Percentiles rank a stretch among this genome's conserved stretches.
phyloP scores from a whole-genome alignment of 2,888 invertebrate species.

The Orthosia gothica region DNA sequence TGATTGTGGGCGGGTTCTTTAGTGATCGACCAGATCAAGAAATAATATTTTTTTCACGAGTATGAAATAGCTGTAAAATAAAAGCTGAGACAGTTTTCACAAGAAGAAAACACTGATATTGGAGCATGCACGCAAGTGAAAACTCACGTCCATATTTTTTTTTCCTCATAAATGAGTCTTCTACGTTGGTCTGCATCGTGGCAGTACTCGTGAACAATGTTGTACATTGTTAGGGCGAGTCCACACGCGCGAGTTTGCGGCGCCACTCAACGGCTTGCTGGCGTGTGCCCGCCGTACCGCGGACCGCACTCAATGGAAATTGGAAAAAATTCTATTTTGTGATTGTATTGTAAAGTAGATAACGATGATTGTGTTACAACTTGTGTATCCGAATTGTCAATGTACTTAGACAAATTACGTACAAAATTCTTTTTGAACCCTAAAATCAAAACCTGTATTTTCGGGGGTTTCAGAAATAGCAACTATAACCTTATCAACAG shows the following conservation, averaged over 20 bases:
- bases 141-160: not conserved
- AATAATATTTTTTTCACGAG: too few relatives aligned
- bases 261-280: slow-evolving; percentile 31
- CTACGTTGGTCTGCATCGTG: not conserved
- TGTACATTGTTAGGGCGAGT: slow-evolving; percentile 37
- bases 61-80: too few relatives aligned
- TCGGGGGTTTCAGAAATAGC: not conserved
- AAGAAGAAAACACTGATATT: not conserved
- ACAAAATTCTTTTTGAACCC: not conserved
- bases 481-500: not conserved
- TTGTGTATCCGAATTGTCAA: slow-evolving; percentile 11
- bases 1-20: too few relatives aligned
- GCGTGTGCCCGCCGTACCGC: slow-evolving; percentile 9
- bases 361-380: slow-evolving; percentile 17
- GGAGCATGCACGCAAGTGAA: not conserved
- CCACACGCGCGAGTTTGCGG: slow-evolving; percentile 34
- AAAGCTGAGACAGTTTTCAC: too few relatives aligned
- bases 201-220: slow-evolving; percentile 36
- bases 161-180: slow-evolving; percentile 1
- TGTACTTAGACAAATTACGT: not conserved
- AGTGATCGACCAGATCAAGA: not conserved
- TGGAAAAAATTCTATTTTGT: slow-evolving; percentile 41
- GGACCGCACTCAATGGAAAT: slow-evolving; percentile 42
- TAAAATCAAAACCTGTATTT: slow-evolving; percentile 7
- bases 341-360: slow-evolving; percentile 39